Percentiles rank a stretch among this genome's conserved stretches.
phyloP scores from a whole-genome alignment of 2,113 vertebrate species.

The Alouatta palliata region DNA sequence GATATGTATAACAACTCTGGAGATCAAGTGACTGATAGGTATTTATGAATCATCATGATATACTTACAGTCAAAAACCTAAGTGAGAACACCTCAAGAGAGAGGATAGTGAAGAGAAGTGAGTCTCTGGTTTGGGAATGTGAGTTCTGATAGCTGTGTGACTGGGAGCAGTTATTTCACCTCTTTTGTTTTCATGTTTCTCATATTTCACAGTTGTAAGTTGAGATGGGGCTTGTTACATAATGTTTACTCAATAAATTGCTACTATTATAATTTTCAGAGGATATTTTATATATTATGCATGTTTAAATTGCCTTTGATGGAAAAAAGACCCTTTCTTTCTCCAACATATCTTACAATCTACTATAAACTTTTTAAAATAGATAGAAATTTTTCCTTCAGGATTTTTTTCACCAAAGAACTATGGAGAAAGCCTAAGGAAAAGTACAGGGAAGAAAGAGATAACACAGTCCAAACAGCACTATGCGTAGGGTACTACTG shows the following conservation, averaged over 20 bases:
- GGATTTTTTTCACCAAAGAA: background rate
- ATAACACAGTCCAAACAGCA: background rate
- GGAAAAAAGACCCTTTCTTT: background rate
- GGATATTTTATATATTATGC: background rate
- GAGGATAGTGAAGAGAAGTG: background rate
- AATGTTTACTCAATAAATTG: background rate
- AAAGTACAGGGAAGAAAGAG: background rate
- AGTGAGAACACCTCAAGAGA: background rate
- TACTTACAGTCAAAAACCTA: background rate
- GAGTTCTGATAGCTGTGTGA: background rate
- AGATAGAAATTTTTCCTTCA: background rate
- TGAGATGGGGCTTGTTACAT: background rate
- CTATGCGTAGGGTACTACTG: background rate
- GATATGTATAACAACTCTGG: background rate
- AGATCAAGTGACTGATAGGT: background rate
- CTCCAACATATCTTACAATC: background rate
- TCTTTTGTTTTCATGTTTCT: background rate
- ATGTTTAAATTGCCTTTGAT: background rate
- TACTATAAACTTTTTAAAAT: background rate
- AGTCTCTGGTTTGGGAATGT: background rate
- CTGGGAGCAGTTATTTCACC: background rate
- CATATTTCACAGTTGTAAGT: background rate
- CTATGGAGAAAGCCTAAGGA: background rate
- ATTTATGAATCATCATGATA: background rate
- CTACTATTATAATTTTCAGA: background rate